Evolutionary conservation across 2,888 invertebrate genomes (phyloP), one percentile per base, ranked within the genome.

Genomic region (Andrena bucephala): DNA sequence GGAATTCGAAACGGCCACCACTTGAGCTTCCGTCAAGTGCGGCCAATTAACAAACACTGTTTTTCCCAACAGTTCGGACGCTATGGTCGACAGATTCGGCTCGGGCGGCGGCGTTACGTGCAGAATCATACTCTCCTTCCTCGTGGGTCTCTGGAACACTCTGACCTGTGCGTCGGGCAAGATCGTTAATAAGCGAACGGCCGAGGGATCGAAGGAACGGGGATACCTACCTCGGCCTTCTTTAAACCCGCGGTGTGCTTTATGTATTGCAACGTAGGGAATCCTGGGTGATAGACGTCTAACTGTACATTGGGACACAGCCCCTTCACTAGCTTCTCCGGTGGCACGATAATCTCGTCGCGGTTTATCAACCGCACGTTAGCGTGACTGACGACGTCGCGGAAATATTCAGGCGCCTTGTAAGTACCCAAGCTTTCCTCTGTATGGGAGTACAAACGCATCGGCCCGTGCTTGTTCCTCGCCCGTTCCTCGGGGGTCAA

Each of bases 41-140:
- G 99, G 99, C 99, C 99, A 99, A 5, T 96, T 96, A 3, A 98
- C 97, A 95, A 96, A 97, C 1, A 99, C 95, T 62, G 95, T 94
- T 92, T 96, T 96, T 0, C 97, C 97, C 13, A 99, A 93, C 52
- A 97, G 93, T 59, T 96, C 95, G 7, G 94, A 92, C 0, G 97
- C 97, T 0, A 96, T 93, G 4, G 94, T 92, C 54, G 95, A 94
- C 81, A 95, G 85, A 86, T 94, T 93, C 75, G 95, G 94, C 92
- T 0, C 94, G 89, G 0, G 85, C 72, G 94, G 94, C 0, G 93
- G 94, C 6, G 95, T 90, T n/a, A 98, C 94, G 67, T 95, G 94
- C 10, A 99, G 93, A 60, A 99, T 96, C 96, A 98, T 96, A 92
- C 96, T 99, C 77, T 97, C 97, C 81, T 96, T 96, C 73, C 97